These are phyloP conservation scores for Carettochelys insculpta DNA, from an alignment of 2,113 vertebrate species.

Conservation along the genomic window DNA sequence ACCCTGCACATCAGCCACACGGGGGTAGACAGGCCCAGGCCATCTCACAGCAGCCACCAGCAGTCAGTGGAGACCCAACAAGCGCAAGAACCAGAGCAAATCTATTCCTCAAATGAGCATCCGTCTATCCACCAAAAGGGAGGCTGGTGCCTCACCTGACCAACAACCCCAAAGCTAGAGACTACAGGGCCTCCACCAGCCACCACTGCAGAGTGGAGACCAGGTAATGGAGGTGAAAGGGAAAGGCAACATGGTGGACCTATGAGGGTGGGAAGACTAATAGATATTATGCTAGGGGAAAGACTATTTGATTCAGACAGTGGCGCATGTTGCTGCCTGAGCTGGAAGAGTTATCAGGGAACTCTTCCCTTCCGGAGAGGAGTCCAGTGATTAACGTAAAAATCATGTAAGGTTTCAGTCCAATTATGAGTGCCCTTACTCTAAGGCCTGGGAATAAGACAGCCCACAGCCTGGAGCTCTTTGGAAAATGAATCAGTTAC, in stretches of 20 bases:
- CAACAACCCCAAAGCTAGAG: neutral
- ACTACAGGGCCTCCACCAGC: neutral
- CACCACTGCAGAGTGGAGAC: neutral
- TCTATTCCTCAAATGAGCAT: neutral
- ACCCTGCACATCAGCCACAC: neutral
- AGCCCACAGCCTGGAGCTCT: neutral
- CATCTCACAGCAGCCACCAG: rapidly evolving
- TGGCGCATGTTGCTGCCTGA: neutral
- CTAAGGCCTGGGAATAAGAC: neutral
- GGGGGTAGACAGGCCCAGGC: neutral
- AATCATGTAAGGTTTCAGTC: neutral
- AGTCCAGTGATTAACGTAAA: neutral
- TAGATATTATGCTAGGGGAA: neutral
- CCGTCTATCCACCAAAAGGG: neutral
- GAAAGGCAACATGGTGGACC: neutral
- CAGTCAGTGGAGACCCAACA: neutral
- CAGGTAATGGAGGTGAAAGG: neutral
- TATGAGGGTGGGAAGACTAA: too few relatives aligned
- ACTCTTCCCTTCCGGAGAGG: neutral
- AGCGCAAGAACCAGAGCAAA: neutral
- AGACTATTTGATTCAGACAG: neutral
- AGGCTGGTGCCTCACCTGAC: neutral
- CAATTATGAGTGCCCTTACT: neutral
- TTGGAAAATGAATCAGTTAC: neutral
- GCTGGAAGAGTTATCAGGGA: neutral